Evolutionary conservation across 2,888 invertebrate species (phyloP).

Genomic region (Pegoplata infirma): DNA sequence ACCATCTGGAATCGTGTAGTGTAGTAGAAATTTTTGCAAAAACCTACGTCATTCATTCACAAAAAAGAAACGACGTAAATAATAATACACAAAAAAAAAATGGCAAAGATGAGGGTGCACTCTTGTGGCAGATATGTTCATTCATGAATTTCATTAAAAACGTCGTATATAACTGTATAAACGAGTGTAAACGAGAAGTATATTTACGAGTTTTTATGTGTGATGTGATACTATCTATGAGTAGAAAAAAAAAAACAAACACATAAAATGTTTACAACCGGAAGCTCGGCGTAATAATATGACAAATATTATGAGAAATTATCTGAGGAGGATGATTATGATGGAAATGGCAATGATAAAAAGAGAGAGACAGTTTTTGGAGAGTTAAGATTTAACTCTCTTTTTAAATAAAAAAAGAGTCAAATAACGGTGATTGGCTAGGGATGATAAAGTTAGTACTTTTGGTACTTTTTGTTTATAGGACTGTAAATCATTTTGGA

Average conservation of each 20-base stretch:
- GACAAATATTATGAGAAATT: neutral
- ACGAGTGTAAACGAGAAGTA: neutral
- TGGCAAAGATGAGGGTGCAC: neutral
- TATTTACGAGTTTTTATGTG: neutral
- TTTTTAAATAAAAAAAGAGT: neutral
- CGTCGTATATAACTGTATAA: constrained; percentile 1
- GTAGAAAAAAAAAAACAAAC: neutral
- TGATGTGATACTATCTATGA: neutral
- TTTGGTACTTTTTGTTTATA: no score
- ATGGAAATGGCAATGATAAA: neutral
- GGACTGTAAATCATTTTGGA: no score
- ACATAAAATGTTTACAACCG: neutral
- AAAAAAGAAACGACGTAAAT: neutral
- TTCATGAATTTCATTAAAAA: constrained; percentile 50
- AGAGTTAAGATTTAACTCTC: neutral
- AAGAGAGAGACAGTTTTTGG: neutral
- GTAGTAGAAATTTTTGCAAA: constrained; percentile 30
- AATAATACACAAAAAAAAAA: neutral
- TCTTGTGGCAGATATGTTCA: constrained; percentile 28
- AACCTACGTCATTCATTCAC: constrained; percentile 60
- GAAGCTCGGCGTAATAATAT: neutral
- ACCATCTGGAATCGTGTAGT: constrained; percentile 4
- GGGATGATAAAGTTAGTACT: no score
- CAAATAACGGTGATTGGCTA: neutral
- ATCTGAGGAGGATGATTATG: no score